These are phyloP conservation scores for Xiphorhynchus elegans DNA, from an alignment of 2,113 vertebrate species.

Conservation along the genomic window DNA sequence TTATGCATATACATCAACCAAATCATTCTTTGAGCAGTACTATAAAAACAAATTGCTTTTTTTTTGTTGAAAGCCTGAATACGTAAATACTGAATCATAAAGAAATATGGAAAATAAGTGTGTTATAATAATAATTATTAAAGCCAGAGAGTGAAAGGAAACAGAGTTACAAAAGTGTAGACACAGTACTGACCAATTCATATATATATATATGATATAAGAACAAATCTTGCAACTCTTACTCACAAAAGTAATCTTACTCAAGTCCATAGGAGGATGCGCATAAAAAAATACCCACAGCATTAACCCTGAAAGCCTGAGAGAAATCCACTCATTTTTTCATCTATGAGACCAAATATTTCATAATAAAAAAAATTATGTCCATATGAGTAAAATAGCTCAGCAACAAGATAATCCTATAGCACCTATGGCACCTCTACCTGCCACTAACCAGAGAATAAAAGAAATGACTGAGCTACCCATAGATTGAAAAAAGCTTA, in stretches of 20 bases:
- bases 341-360: conserved; percentile 1
- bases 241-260: neutral
- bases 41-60: neutral
- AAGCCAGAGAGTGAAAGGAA: neutral
- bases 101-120: neutral
- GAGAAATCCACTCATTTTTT: neutral
- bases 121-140: neutral
- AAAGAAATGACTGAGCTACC: neutral
- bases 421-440: neutral
- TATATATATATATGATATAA: neutral
- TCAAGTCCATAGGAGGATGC: neutral
- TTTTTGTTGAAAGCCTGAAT: neutral
- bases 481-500: neutral
- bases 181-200: neutral
- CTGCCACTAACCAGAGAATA: neutral
- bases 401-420: neutral
- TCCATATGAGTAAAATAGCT: conserved; percentile 14
- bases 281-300: neutral
- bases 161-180: neutral
- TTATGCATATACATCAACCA: neutral
- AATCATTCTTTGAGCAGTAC: neutral
- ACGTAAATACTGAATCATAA: neutral
- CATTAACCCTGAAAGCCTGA: neutral
- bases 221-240: neutral
- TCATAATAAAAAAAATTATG: neutral